Base-by-base conservation (phyloP, 2,113 vertebrate species). In the Aramus guarauna region DNA sequence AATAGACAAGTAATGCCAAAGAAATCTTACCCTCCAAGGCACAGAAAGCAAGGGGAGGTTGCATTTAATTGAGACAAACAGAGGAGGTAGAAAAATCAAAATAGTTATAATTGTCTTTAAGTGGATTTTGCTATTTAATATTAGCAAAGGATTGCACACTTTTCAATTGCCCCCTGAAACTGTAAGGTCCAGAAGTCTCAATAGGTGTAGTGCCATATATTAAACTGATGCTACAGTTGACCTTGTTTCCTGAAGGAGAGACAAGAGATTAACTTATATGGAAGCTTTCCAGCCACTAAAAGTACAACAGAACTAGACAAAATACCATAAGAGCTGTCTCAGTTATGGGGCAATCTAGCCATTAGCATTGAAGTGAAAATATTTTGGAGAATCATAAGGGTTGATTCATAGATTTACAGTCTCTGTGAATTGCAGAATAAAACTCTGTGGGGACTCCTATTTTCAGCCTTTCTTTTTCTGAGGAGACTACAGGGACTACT, bases 241-340 rank as follows among this genome's bases (percentile, higher is more conserved):
- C 93, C 94, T 96, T 85, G 66, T 71, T 80, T 93, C 43, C 59
- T 85, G 83, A 89, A 97, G 82, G 82, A 93, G 29, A 97, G 39
- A 80, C 18, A 63, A 73, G 52, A 84, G 58, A 96, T 94, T 97
- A 96, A 95, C 50, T 52, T 66, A 71, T 11, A 52, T 91, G 86
- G 92, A 96, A 92, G 45, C 27, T 59, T 89, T 95, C 92, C 93
- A 96, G 43, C 11, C 63, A 59, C 60, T 85, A 82, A 77, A 91
- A 96, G 80, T 73, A 72, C 58, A 85, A 85, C 9, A 81, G 34
- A 88, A 91, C 43, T 45, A 85, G 69, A 74, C 24, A 91, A 96
- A 97, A 95, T 85, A 91, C 36, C 34, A 82, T 67, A 82, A 90
- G 85, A 94, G 68, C 80, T 64, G 29, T 56, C 83, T 71, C 53